Evolutionary conservation across 1,140 invertebrate species (phyloP).

Genomic region (Pygmarrhopalites habei): DNA sequence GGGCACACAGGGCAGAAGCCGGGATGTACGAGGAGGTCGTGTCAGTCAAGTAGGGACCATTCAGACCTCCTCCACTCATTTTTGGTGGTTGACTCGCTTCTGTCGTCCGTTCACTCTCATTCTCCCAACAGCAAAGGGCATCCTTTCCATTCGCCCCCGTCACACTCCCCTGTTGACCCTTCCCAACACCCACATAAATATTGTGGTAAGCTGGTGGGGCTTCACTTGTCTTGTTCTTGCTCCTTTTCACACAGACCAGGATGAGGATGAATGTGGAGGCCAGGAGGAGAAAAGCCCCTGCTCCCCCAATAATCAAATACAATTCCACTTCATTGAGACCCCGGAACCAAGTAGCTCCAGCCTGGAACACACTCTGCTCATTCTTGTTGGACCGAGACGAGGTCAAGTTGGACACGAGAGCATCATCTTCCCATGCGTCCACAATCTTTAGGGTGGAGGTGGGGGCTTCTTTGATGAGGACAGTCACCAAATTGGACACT

Average conservation of each 20-base stretch:
- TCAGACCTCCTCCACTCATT: constrained; percentile 14
- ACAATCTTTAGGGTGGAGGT: constrained; percentile 36
- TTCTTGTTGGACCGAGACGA: constrained; percentile 34
- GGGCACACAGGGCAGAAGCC: constrained; percentile 36
- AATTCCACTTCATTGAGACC: constrained; percentile 37
- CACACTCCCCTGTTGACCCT: constrained; percentile 17
- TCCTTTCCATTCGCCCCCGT: constrained; percentile 18
- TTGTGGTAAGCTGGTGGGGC: constrained; percentile 40
- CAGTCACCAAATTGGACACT: constrained; percentile 42
- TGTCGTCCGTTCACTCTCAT: constrained; percentile 26
- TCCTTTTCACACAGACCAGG: constrained; percentile 33
- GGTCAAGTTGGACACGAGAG: constrained; percentile 33
- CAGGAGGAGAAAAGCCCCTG: constrained; percentile 37
- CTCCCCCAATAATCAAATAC: constrained; percentile 40
- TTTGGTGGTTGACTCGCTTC: constrained; percentile 5
- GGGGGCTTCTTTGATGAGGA: constrained; percentile 41
- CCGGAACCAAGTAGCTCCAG: constrained; percentile 37
- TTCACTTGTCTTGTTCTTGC: constrained; percentile 31
- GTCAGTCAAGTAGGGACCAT: constrained; percentile 25
- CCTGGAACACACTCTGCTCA: constrained; percentile 35
- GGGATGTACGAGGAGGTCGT: constrained; percentile 32
- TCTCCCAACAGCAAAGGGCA: constrained; percentile 38
- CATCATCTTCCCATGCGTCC: constrained; percentile 35
- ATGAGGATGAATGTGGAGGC: constrained; percentile 39
- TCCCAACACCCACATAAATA: constrained; percentile 36